Conservation (phyloP, 2,888 invertebrate species). For the Drosophila borealis region DNA sequence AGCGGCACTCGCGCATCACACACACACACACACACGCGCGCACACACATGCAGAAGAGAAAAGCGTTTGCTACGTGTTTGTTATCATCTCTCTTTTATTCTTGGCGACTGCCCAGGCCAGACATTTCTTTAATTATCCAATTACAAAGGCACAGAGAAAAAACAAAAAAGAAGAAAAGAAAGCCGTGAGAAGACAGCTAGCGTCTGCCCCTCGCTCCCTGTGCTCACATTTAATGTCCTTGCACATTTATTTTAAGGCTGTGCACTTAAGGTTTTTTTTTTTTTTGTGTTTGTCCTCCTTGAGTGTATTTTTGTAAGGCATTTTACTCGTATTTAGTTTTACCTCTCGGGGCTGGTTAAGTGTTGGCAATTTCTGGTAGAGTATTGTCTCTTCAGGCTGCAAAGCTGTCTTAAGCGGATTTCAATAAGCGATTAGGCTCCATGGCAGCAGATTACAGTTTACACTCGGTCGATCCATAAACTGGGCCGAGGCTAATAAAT, state of each 20-base stretch:
- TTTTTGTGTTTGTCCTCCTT: conserved; percentile 5
- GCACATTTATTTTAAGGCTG: conserved; percentile 45
- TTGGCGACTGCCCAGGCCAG: conserved; percentile 51
- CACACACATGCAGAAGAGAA: not conserved
- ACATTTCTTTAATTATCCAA: conserved; percentile 80
- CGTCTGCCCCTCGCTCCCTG: not conserved
- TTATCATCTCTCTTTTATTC: conserved; percentile 49
- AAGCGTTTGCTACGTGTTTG: conserved; percentile 55
- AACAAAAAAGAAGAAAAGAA: conserved; percentile 17
- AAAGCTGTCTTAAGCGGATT: conserved; percentile 45
- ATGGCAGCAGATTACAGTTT: conserved; percentile 9
- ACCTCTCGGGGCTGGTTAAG: conserved; percentile 40
- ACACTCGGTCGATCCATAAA: conserved; percentile 14
- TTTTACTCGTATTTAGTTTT: conserved; percentile 49
- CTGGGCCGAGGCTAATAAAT: conserved; percentile 52
- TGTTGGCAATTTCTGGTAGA: conserved; percentile 46
- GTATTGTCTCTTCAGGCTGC: conserved; percentile 18
- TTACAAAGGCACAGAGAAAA: conserved; percentile 67
- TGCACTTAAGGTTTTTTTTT: conserved; percentile 41
- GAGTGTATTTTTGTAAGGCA: conserved; percentile 29
- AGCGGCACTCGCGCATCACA: conserved; percentile 15
- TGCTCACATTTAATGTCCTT: conserved; percentile 44
- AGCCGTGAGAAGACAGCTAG: not conserved
- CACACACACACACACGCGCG: conserved; percentile 18
- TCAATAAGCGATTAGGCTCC: conserved; percentile 53